Base-by-base conservation (phyloP, 2,888 invertebrate genomes). In the Sminthurides aquaticus region DNA sequence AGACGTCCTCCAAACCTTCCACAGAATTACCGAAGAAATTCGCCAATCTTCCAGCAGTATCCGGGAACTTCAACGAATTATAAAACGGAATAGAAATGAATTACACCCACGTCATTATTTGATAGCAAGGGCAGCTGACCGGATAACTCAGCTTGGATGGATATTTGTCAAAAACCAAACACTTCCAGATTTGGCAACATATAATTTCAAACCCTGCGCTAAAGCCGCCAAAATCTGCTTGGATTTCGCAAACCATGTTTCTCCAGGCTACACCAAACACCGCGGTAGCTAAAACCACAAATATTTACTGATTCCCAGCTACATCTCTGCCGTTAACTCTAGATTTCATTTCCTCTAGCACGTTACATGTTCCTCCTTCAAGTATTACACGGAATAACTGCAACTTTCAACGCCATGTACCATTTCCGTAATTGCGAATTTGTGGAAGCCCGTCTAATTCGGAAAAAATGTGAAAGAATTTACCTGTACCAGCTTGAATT, bases 401-500 rank as follows among this genome's bases (percentile, higher is more conserved):
- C 48, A 27, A 57, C 48, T n/a, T 52, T 57, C 11, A 63, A 63
- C 25, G 63, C 63, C 2, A 18, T 63, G 11, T 57, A 63, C 24
- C 56, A 63, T 28, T 56, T 56, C 55, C 20, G 48, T 24, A 63
- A 63, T 18, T 26, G 49, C 26, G 48, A 56, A 26, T 34, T 63
- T 22, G 63, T 63, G 29, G 63, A 63, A 24, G 57, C 49, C 1
- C n/a, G 57, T 3, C 52, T 63, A 18, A 63, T 63, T 11, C 49
- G 63, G 26, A 20, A 57, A 25, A 63, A 63, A 27, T 63, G 57
- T 57, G 63, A 63, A 15, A 57, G 34, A 3, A 63, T 63, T 22
- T 28, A 57, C 27, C 20, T 57, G 49, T 63, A 63, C 25, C 63
- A 63, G 24, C 25, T 43, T 48, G 57, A 63, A 22, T 63, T 29